Percentiles rank a stretch among this genome's conserved stretches.
Conservation (phyloP, 2,888 invertebrate genomes). For the Caradrina clavipalpis region DNA sequence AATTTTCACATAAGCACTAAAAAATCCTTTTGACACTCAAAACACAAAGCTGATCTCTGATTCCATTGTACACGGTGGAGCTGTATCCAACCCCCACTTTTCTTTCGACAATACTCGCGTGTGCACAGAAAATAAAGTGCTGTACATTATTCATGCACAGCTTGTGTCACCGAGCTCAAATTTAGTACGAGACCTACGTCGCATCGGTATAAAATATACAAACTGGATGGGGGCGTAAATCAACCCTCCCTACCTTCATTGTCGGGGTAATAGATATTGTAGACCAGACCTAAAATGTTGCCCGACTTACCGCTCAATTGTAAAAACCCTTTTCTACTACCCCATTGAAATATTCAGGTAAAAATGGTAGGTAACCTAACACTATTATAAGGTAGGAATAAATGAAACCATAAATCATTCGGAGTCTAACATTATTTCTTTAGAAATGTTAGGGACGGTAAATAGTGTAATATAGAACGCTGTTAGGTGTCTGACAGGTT, state of each 20-base stretch:
- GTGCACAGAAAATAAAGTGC: conserved; percentile 52
- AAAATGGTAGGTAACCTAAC: conserved; percentile 10
- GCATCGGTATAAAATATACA: conserved; percentile 55
- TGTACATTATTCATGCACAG: conserved; percentile 59
- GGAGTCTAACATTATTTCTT: conserved; percentile 11
- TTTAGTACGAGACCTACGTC: conserved; percentile 41
- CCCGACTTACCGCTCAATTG: conserved; percentile 21
- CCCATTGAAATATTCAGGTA: conserved; percentile 12
- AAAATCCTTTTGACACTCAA: conserved; percentile 5
- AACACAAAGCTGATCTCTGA: conserved; percentile 9
- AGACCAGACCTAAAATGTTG: conserved; percentile 16
- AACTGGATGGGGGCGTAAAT: conserved; percentile 59
- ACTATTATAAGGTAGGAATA: conserved; percentile 16
- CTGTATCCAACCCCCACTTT: conserved; percentile 17
- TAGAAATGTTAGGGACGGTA: conserved; percentile 14
- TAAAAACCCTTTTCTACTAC: conserved; percentile 24
- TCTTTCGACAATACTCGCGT: conserved; percentile 36
- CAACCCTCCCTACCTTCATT: conserved; percentile 53
- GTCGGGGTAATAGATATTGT: conserved; percentile 47
- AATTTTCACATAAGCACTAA: neutral
- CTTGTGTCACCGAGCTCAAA: conserved; percentile 49
- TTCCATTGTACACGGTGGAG: conserved; percentile 17
- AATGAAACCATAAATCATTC: conserved; percentile 45
- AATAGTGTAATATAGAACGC: conserved; percentile 22
- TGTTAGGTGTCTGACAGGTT: conserved; percentile 11